Evolutionary conservation across 1,140 invertebrate species (phyloP).

Genomic region (Bilobella aurantiaca): DNA sequence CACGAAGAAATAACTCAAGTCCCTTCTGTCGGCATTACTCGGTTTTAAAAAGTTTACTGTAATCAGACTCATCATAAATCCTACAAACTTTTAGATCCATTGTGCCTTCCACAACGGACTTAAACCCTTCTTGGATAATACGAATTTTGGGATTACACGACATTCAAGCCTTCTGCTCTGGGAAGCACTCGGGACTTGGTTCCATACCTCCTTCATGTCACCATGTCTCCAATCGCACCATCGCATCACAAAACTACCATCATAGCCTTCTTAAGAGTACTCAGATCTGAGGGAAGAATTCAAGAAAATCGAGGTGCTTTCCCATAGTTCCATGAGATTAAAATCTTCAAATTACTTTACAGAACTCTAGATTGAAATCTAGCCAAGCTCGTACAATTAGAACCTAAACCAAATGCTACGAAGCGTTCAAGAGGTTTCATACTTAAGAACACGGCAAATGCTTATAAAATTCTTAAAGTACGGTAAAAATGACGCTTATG

Average conservation of each 20-base stretch:
- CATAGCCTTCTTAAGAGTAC: not conserved
- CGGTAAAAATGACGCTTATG: too few relatives aligned
- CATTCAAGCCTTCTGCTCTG: not conserved
- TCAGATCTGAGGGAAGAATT: too few relatives aligned
- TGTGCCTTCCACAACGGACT: not conserved
- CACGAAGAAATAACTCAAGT: not conserved
- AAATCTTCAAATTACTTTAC: too few relatives aligned
- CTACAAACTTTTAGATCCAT: not conserved
- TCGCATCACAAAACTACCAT: not conserved
- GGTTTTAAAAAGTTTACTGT: not conserved
- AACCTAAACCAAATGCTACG: too few relatives aligned
- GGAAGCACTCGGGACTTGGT: not conserved
- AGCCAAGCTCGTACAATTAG: too few relatives aligned
- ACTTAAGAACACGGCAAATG: too few relatives aligned
- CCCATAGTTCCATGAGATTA: too few relatives aligned
- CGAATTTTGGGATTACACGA: not conserved
- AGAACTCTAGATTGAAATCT: too few relatives aligned
- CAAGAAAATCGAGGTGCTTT: too few relatives aligned
- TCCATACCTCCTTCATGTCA: not conserved
- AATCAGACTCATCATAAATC: conserved; percentile 5
- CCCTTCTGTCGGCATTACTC: conserved; percentile 1
- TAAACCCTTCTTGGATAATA: not conserved
- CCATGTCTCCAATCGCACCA: not conserved
- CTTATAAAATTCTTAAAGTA: too few relatives aligned
- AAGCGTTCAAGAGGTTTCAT: too few relatives aligned